Base-by-base conservation (phyloP, 2,113 vertebrate species). In the Pagrus major region DNA sequence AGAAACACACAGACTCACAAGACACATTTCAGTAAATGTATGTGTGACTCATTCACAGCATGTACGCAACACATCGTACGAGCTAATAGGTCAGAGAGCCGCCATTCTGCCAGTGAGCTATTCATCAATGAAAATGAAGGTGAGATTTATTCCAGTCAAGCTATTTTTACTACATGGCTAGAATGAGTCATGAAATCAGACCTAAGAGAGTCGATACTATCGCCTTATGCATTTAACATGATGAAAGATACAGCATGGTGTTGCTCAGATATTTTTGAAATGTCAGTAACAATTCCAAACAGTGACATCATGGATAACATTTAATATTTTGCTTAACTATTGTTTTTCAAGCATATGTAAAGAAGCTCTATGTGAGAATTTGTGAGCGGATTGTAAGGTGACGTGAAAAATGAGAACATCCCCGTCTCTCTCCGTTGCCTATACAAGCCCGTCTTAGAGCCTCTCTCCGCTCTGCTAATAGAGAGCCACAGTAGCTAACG, bases 131-230 rank as follows among this genome's bases (percentile, higher is more conserved):
- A 29, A 66, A 80, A 71, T 66, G 35, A 78, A 61, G n/a, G 75
- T 39, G 37, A 67, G 12, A 55, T 5, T n/a, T 61, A 55, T 65
- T 55, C 9, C 35, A 76, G 47, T 59, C 10, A 18, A 52, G 27
- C 25, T 70, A 23, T 59, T 31, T 69, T 31, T 23, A 2, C 65
- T 76, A 6, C 47, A 35, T 35, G 42, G 41, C 10, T 23, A 54
- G 61, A 10, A 52, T 84, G 82, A 87, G 47, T 89, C 82, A 88
- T 35, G 15, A 60, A 73, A 47, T 60, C 54, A 63, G 25, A 67
- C 55, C 25, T 35, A n/a, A 47, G 31, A 10, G 59, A 73, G 76
- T 51, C 51, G 54, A 71, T 65, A 67, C 23, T 31, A 51, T 21
- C 29, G 15, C 23, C 51, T 51, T 41, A 63, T 83, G 42, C 70